A percentile compares a stretch with the other conserved stretches of the same genome.
Evolutionary conservation across 2,797 vertebrate genomes (phyloP).

Genomic region (Sebastes itinus): DNA sequence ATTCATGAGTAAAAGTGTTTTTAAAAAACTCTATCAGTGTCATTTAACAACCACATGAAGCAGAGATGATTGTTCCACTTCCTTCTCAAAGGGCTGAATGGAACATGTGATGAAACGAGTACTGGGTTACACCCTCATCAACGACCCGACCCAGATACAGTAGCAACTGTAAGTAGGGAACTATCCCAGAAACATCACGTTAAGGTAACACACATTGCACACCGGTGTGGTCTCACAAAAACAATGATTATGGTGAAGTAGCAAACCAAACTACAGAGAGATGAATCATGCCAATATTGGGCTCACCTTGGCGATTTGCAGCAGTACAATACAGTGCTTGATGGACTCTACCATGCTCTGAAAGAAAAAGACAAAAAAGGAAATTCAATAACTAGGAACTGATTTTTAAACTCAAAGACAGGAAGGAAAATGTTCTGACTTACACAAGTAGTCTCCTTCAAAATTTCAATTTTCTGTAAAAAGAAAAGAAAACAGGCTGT

Average conservation of each 20-base stretch:
- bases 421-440: conserved; percentile 75
- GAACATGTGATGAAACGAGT: conserved; percentile 75
- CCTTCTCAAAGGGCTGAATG: conserved; percentile 36
- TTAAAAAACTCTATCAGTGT: neutral
- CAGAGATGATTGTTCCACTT: conserved; percentile 46
- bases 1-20: neutral
- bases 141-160: conserved; percentile 38
- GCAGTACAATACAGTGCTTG: conserved; percentile 99
- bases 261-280: conserved; percentile 6
- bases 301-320: conserved; percentile 99
- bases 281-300: neutral
- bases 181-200: conserved; percentile 40
- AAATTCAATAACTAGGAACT: conserved; percentile 8
- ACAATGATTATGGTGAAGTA: conserved; percentile 32
- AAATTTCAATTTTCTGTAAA: conserved; percentile 94
- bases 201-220: conserved; percentile 22
- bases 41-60: conserved; percentile 38
- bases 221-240: conserved; percentile 35
- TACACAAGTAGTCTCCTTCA: conserved; percentile 99
- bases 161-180: conserved; percentile 58
- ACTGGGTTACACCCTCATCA: conserved; percentile 58
- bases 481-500: conserved; percentile 32
- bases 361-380: conserved; percentile 60
- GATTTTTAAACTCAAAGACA: conserved; percentile 9
- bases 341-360: conserved; percentile 99